Evolutionary conservation across 1,140 invertebrate species (phyloP).

Genomic region (Scaptomyza hsui): DNA sequence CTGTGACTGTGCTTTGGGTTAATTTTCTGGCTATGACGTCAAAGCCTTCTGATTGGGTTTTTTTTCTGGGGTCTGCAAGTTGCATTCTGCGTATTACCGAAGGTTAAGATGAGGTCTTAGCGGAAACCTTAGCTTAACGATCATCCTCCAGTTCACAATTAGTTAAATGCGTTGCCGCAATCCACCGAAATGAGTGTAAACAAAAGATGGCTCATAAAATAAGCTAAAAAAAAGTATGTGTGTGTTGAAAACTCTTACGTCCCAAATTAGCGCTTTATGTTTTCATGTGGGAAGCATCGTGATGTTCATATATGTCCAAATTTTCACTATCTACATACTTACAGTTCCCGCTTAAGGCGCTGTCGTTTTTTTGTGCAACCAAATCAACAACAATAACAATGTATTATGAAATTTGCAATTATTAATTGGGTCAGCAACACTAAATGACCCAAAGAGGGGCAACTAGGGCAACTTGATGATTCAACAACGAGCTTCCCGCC

Average conservation of each 20-base stretch:
- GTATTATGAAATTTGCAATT: slow-evolving; percentile 72
- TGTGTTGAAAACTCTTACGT: slow-evolving; percentile 48
- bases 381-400: slow-evolving; percentile 9
- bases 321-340: slow-evolving; percentile 28
- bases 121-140: slow-evolving; percentile 39
- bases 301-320: slow-evolving; percentile 46
- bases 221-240: slow-evolving; percentile 1
- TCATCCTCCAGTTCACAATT: slow-evolving; percentile 1
- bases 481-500: slow-evolving; percentile 19
- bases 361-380: slow-evolving; percentile 34
- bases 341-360: slow-evolving; percentile 68
- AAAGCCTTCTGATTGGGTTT: slow-evolving; percentile 39
- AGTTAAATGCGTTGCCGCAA: slow-evolving; percentile 27
- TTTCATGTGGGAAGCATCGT: slow-evolving; percentile 47
- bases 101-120: slow-evolving; percentile 44
- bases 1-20: slow-evolving; percentile 4
- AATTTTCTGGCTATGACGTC: slow-evolving; percentile 44
- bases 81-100: slow-evolving; percentile 62
- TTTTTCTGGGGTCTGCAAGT: slow-evolving; percentile 29
- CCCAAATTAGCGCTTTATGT: slow-evolving; percentile 57
- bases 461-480: slow-evolving; percentile 16
- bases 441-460: slow-evolving; percentile 47
- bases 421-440: slow-evolving; percentile 72
- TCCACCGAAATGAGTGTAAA: slow-evolving; percentile 18
- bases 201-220: slow-evolving; percentile 32